Conservation (phyloP, 2,113 vertebrate genomes). For the Spea multiplicata region DNA sequence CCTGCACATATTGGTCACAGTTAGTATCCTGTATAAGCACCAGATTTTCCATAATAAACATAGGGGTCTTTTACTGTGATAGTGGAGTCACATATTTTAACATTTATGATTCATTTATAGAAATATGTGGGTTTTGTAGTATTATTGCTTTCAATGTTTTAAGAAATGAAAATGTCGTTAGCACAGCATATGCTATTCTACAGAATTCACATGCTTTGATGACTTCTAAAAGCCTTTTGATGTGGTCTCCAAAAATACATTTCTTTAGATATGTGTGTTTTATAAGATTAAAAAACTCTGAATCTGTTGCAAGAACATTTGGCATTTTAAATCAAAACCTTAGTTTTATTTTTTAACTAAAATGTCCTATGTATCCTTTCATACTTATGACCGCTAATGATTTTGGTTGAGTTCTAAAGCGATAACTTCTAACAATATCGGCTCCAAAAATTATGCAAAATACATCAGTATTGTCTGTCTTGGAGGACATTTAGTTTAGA, state of each 20-base stretch:
- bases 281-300: conserved; percentile 67
- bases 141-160: conserved; percentile 50
- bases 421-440: too few relatives aligned
- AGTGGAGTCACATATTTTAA: conserved; percentile 34
- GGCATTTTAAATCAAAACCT: conserved; percentile 51
- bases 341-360: conserved; percentile 39
- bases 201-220: conserved; percentile 64
- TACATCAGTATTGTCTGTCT: too few relatives aligned
- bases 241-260: conserved; percentile 64
- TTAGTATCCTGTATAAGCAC: conserved; percentile 6
- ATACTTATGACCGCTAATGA: too few relatives aligned
- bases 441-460: too few relatives aligned
- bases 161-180: conserved; percentile 52
- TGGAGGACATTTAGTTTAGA: too few relatives aligned
- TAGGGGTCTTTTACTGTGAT: conserved; percentile 3
- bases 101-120: conserved; percentile 47
- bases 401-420: too few relatives aligned
- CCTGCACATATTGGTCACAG: neutral
- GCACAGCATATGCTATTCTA: conserved; percentile 50
- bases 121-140: conserved; percentile 48
- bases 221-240: conserved; percentile 77
- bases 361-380: neutral
- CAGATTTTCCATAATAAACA: conserved; percentile 34
- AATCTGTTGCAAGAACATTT: conserved; percentile 52
- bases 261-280: conserved; percentile 70